phyloP scores from a whole-genome alignment of 1,140 invertebrate species.

The Panagrolaimus sp. region DNA sequence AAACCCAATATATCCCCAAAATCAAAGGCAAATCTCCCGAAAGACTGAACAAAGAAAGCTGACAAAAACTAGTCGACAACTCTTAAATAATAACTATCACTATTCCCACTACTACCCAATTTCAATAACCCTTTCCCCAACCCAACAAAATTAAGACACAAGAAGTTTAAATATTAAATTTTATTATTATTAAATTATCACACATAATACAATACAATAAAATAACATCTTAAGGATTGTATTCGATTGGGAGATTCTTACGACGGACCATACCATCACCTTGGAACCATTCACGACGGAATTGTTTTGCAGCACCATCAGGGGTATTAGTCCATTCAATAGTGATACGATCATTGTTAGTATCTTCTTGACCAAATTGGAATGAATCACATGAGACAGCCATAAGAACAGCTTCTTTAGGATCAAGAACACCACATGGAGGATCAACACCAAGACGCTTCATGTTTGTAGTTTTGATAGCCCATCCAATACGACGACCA shows the following conservation, averaged over 20 bases:
- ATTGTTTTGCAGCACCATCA: not conserved
- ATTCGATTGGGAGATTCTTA: conserved; percentile 26
- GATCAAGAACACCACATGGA: conserved; percentile 21
- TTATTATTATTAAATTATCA: not conserved
- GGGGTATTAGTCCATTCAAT: conserved; percentile 28
- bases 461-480: conserved; percentile 24
- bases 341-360: conserved; percentile 24
- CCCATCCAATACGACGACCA: conserved; percentile 23
- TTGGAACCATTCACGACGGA: conserved; percentile 22
- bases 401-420: conserved; percentile 20
- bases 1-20: too few species aligned
- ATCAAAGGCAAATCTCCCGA: too few species aligned
- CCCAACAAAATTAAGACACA: too few species aligned
- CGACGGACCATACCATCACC: conserved; percentile 25
- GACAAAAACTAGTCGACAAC: too few species aligned
- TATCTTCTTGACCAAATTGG: conserved; percentile 17
- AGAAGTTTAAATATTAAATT: not conserved
- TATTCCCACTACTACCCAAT: too few species aligned
- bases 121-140: too few species aligned
- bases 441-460: conserved; percentile 19
- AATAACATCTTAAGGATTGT: conserved; percentile 19
- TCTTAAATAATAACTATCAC: too few species aligned
- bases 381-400: conserved; percentile 21
- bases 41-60: too few species aligned
- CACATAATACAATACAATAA: not conserved